Evolutionary conservation across 1,140 invertebrate species (phyloP), one percentile per base, ranked within the genome.

Genomic region (Formica exsecta): DNA sequence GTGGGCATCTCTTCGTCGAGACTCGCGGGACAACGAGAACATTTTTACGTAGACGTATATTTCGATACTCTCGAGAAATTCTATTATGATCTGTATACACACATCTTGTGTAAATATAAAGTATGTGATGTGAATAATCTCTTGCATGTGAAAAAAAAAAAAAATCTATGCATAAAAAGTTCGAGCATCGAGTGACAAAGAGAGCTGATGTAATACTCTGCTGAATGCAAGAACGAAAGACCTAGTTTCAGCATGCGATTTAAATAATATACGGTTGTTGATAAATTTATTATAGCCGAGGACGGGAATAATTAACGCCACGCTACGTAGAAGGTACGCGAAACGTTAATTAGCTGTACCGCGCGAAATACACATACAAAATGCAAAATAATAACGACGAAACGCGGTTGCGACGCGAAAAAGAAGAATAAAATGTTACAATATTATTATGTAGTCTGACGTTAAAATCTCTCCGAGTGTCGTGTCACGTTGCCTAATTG

Each of bases 301-400:
- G 54, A 73, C 61, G 54, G 8, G 68, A 83, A 83, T 83, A 74
- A 83, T 83, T 83, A 62, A 83, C 41, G 54, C 36, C 38, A 38
- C n/a, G 38, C 54, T 29, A 36, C 13, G 38, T 73, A 36, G 66
- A 19, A 44, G 25, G 32, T 54, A 68, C 66, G 68, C 68, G 54
- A 73, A 59, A 83, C 68, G 38, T 83, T 83, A 83, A 83, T 83
- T 83, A 83, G 68, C 54, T 73, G 48, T 73, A 81, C 38, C 54
- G n/a, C 68, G 36, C 71, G 25, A 5, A 73, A 44, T 51, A 36
- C 16, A 36, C 54, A 25, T 61, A 68, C 79, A 83, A 83, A 83
- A 83, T 61, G 68, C 41, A 73, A 83, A 83, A 83, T 83, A 74
- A 62, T 83, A 61, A 83, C 66, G 66, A 48, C 48, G 68, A 73